These are phyloP conservation scores for Drosophila anceps DNA, from an alignment of 2,888 invertebrate genomes.

Conservation along the genomic window DNA sequence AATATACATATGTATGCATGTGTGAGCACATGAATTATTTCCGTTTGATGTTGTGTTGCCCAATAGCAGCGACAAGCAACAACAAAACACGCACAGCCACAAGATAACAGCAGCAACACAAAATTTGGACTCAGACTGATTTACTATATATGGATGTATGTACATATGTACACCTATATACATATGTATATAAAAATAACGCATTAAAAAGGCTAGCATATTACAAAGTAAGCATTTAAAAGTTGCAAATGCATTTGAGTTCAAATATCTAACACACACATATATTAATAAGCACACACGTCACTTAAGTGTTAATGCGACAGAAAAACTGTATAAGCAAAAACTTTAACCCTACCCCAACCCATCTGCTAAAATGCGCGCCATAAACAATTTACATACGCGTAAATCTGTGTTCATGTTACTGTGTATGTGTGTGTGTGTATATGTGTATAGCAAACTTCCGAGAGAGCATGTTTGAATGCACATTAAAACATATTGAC, in stretches of 20 bases:
- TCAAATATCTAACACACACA: slow-evolving; percentile 19
- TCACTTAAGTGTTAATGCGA: slow-evolving; percentile 20
- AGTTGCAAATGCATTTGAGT: slow-evolving; percentile 24
- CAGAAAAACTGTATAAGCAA: slow-evolving; percentile 29
- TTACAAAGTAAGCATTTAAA: slow-evolving; percentile 29
- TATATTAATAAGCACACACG: slow-evolving; percentile 11
- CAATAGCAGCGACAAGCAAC: slow-evolving; percentile 29
- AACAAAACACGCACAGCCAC: slow-evolving; percentile 23
- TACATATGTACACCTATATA: not conserved
- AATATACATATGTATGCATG: not conserved
- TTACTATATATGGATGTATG: not conserved
- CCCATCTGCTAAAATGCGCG: slow-evolving; percentile 62
- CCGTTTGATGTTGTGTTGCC: slow-evolving; percentile 48
- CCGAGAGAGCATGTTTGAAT: slow-evolving; percentile 53
- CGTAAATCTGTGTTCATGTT: slow-evolving; percentile 1
- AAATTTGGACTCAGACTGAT: slow-evolving; percentile 10
- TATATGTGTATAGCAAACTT: slow-evolving; percentile 13
- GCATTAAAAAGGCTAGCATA: slow-evolving; percentile 15
- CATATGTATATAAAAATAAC: not conserved
- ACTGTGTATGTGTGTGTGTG: slow-evolving; percentile 2
- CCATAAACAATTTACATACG: slow-evolving; percentile 68
- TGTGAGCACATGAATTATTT: slow-evolving; percentile 40
- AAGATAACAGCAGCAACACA: slow-evolving; percentile 45
- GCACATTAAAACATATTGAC: slow-evolving; percentile 50
- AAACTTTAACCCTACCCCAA: slow-evolving; percentile 68